Base-by-base conservation (phyloP, 2,888 invertebrate species). In the Eupeodes luniger region DNA sequence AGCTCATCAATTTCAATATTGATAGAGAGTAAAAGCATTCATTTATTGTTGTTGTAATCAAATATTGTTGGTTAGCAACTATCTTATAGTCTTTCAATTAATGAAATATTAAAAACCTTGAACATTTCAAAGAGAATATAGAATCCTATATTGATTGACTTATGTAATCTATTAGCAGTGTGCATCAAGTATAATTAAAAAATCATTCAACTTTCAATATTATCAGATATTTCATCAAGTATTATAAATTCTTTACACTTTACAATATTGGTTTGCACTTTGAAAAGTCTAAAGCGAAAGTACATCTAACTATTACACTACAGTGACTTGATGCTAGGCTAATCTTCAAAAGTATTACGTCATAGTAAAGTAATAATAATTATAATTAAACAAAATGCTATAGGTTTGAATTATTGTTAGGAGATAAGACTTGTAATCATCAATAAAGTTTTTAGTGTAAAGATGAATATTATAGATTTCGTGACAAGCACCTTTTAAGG, bases 151-250 rank as follows among this genome's bases (percentile, higher is more conserved):
- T 40, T 40, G 40, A 53, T 5, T 53, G 16, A 53, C 27, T 69
- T 69, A 53, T 53, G 19, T 6, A 53, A 69, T 16, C 6, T 9
- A 40, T 40, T 9, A 53, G 69, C 27, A 66, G 66, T 27, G 47
- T 69, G 69, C 69, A 53, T 36, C 34, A 53, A 55, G 47, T 27
- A n/a, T 47, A 80, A 61, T 34, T 67, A 27, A n/a, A 16, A 81
- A 80, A 64, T 36, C 81, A 67, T 75, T 81, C 36, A 67, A 74
- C 74, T 61, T 51, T 81, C 14, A 62, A 49, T 47, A 62, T 53
- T 34, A 69, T 47, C 55, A 40, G 34, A 80, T 64, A 72, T 57
- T 34, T 70, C 49, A 64, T 55, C 11, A 59, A 53, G 19, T 55
- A 19, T 12, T 34, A 0, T 14, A 19, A 9, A 34, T 53, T 9